A percentile compares a stretch with the other conserved stretches of the same genome.
Conservation (phyloP, 2,113 vertebrate genomes). For the Toxotes chatareus region DNA sequence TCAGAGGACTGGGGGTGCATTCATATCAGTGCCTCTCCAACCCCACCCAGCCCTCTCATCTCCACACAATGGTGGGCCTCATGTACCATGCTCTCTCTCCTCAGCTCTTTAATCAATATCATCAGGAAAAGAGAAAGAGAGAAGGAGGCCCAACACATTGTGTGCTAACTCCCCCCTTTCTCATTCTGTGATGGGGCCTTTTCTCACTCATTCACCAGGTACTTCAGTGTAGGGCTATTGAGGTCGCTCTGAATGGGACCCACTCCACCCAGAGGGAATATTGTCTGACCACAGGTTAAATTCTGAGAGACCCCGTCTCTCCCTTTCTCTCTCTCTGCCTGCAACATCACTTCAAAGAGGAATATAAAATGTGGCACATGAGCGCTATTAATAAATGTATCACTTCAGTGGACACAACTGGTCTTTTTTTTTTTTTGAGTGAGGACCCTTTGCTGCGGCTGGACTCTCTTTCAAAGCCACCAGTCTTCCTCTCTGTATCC, state of each 20-base stretch:
- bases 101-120: slow-evolving; percentile 79
- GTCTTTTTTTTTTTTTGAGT: slow-evolving; percentile 44
- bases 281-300: slow-evolving; percentile 73
- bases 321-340: slow-evolving; percentile 25
- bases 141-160: slow-evolving; percentile 68
- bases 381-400: slow-evolving; percentile 73
- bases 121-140: slow-evolving; percentile 56
- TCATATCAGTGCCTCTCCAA: slow-evolving; percentile 64
- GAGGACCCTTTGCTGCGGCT: slow-evolving; percentile 60
- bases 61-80: slow-evolving; percentile 77
- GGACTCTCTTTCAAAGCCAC: slow-evolving; percentile 69
- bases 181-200: slow-evolving; percentile 64
- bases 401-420: slow-evolving; percentile 54
- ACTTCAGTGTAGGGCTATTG: slow-evolving; percentile 78
- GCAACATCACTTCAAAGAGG: slow-evolving; percentile 64
- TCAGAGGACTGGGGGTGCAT: slow-evolving; percentile 51
- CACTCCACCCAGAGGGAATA: slow-evolving; percentile 81
- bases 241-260: slow-evolving; percentile 79
- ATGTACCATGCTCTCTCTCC: slow-evolving; percentile 54
- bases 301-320: slow-evolving; percentile 40
- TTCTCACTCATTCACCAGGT: slow-evolving; percentile 76
- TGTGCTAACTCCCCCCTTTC: slow-evolving; percentile 61
- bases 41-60: slow-evolving; percentile 72
- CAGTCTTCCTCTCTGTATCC: slow-evolving; percentile 44
- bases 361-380: slow-evolving; percentile 57